Evolutionary conservation across 2,797 vertebrate species (phyloP), one percentile per base, ranked within the genome.

Genomic region (Malurus leucopterus): DNA sequence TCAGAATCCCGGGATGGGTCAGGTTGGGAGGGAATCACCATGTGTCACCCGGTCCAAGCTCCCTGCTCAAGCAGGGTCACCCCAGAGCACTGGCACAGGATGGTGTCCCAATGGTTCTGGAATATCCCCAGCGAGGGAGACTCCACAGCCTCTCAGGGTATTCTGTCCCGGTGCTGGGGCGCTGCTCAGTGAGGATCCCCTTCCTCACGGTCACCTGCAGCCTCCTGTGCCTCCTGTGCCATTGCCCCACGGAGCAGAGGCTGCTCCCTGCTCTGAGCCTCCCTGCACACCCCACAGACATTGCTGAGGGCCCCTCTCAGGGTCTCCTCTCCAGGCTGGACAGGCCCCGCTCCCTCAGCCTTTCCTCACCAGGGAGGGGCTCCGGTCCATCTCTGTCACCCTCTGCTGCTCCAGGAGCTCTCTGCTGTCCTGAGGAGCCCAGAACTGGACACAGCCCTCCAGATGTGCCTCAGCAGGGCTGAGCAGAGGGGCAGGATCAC

Each of bases 101-200:
- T 16, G 2, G 44, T 22, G 18, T 23, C 51, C 61, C 8, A 1
- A 16, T n/a, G 32, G 19, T 11, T 23, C 32, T n/a, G 26, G 27
- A 8, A 2, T 36, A 5, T 40, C 3, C n/a, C 8, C 44, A 36
- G 15, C 1, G 15, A 57, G 26, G 51, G 61, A 50, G 3, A 4
- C n/a, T 43, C 43, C 26, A 19, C 21, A 27, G 0, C 18, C 1
- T 8, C 18, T 23, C 32, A 20, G 20, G 27, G 24, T 9, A 32
- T 1, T n/a, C 26, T n/a, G 27, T 59, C 29, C 38, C 27, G 8
- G 38, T 32, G 62, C 46, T 44, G 2, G 11, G 53, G 54, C 46
- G 14, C 46, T 24, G 46, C 62, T 3, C 70, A 14, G 41, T 20
- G 13, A 44, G 20, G 44, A 49, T n/a, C 11, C 5, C 65, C 24